A percentile compares a stretch with the other conserved stretches of the same genome.
Conservation (phyloP, 2,888 invertebrate genomes). For the Abrostola triplasia region DNA sequence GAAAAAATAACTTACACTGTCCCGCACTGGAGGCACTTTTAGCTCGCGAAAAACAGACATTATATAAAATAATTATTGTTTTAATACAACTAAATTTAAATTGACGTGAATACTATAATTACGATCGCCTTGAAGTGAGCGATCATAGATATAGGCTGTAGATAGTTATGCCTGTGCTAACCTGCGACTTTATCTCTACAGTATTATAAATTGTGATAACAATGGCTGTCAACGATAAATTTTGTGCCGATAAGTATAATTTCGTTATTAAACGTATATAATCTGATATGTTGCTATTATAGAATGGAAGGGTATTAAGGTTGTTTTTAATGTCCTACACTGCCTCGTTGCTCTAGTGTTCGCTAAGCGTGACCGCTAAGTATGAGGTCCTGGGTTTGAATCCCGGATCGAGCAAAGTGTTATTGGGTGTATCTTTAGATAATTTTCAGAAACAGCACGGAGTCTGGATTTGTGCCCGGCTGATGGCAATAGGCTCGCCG, state of each 20-base stretch:
- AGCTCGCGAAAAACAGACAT: conserved; percentile 55
- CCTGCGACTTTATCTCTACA: conserved; percentile 47
- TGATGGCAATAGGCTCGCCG: too few relatives aligned
- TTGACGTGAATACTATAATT: conserved; percentile 53
- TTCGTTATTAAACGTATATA: conserved; percentile 26
- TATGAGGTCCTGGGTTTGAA: too few relatives aligned
- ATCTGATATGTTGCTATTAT: conserved; percentile 16
- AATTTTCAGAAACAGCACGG: too few relatives aligned
- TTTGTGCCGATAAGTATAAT: conserved; percentile 44
- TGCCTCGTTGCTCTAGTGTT: neutral
- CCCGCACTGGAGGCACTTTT: conserved; percentile 65
- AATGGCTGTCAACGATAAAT: conserved; percentile 50
- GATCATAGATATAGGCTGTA: conserved; percentile 54
- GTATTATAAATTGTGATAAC: conserved; percentile 56
- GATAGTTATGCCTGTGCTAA: conserved; percentile 42
- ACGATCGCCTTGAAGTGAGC: conserved; percentile 72
- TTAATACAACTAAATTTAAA: conserved; percentile 35
- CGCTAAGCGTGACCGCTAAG: neutral
- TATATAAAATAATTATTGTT: conserved; percentile 33
- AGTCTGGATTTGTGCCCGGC: too few relatives aligned
- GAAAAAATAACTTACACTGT: conserved; percentile 66
- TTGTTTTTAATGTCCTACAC: neutral
- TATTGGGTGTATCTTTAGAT: too few relatives aligned
- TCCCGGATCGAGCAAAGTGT: too few relatives aligned
- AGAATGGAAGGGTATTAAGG: neutral